A percentile compares a stretch with the other conserved stretches of the same genome.
phyloP scores from a whole-genome alignment of 2,888 invertebrate species.

The Iselma pallidipennis region DNA sequence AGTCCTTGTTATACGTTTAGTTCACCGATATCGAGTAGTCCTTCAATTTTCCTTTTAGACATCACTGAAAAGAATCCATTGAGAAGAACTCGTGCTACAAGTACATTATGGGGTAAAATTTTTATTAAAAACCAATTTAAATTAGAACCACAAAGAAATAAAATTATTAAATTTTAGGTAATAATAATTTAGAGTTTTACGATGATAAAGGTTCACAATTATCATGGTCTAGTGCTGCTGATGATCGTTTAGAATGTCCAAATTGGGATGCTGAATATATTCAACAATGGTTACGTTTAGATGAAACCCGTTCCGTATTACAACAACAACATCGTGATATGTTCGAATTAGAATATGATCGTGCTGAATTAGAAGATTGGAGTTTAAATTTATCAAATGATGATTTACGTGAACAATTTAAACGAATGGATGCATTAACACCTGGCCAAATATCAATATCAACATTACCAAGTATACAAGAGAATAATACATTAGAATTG shows the following conservation, averaged over 20 bases:
- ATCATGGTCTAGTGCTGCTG: constrained; percentile 65
- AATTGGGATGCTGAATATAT: constrained; percentile 75
- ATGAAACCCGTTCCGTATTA: constrained; percentile 70
- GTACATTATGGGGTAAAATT: constrained; percentile 53
- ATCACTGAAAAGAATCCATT: constrained; percentile 65
- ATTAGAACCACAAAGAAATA: background rate
- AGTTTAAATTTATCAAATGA: constrained; percentile 74
- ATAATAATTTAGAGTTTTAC: constrained; percentile 43
- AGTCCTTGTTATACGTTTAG: constrained; percentile 61
- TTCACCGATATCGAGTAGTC: constrained; percentile 64
- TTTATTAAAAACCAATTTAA: background rate
- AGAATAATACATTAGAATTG: constrained; percentile 71
- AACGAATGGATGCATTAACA: constrained; percentile 53
- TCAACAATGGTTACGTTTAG: constrained; percentile 75
- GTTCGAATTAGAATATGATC: constrained; percentile 73
- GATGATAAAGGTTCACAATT: constrained; percentile 49
- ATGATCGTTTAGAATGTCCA: constrained; percentile 63
- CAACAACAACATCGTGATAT: constrained; percentile 72
- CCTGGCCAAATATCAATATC: constrained; percentile 68
- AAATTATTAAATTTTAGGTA: constrained; percentile 33
- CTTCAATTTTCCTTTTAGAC: constrained; percentile 65
- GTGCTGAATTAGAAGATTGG: constrained; percentile 79
- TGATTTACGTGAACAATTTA: constrained; percentile 62
- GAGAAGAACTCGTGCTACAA: constrained; percentile 62
- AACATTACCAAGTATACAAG: constrained; percentile 73